These are phyloP conservation scores for Apodemia hepburni DNA, from an alignment of 2,888 invertebrate genomes.

Conservation along the genomic window DNA sequence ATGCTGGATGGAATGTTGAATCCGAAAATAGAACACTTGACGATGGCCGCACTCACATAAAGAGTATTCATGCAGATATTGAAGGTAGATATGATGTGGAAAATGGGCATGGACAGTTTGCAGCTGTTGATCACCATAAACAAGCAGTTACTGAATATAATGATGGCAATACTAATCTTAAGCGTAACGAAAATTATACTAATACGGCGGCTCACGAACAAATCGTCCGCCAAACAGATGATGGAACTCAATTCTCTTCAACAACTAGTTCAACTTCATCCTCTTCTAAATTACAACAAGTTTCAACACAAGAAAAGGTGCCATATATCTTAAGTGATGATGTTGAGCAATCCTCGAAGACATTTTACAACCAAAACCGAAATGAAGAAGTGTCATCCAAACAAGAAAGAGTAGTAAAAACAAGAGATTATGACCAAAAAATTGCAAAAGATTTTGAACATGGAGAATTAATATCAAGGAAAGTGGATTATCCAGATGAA, in stretches of 20 bases:
- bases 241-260: slow-evolving; percentile 58
- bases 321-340: slow-evolving; percentile 52
- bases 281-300: slow-evolving; percentile 56
- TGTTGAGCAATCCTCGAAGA: slow-evolving; percentile 42
- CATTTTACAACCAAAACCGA: slow-evolving; percentile 44
- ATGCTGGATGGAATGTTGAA: slow-evolving; percentile 85
- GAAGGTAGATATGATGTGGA: slow-evolving; percentile 83
- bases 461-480: slow-evolving; percentile 78
- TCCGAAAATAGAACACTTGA: slow-evolving; percentile 81
- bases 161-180: slow-evolving; percentile 62
- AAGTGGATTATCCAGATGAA: slow-evolving; percentile 82
- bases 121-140: slow-evolving; percentile 82
- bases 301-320: slow-evolving; percentile 58
- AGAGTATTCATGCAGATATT: slow-evolving; percentile 81
- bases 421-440: slow-evolving; percentile 44
- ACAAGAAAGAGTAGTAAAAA: slow-evolving; percentile 37
- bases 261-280: slow-evolving; percentile 58
- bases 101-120: slow-evolving; percentile 83
- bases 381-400: slow-evolving; percentile 44
- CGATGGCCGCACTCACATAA: slow-evolving; percentile 83
- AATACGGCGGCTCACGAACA: slow-evolving; percentile 61
- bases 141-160: slow-evolving; percentile 71
- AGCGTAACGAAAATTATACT: slow-evolving; percentile 57
- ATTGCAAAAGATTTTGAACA: slow-evolving; percentile 43
- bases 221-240: slow-evolving; percentile 58